Evolutionary conservation across 1,140 invertebrate species (phyloP).

Genomic region (Panagrolaimus sp.): DNA sequence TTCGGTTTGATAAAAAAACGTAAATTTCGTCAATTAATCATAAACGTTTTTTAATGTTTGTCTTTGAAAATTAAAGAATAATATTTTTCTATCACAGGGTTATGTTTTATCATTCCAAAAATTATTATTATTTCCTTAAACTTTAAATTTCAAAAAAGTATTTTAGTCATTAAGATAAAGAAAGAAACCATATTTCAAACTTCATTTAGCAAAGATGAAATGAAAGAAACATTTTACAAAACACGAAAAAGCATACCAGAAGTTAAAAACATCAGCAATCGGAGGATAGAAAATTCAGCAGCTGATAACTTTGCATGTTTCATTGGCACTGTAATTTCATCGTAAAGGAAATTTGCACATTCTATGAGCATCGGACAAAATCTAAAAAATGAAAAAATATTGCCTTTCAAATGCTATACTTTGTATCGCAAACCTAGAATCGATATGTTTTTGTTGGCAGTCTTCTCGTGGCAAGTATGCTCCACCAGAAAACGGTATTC

Average conservation of each 20-base stretch:
- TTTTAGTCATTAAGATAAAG: too few relatives aligned
- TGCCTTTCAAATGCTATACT: constrained; percentile 8
- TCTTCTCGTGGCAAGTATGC: constrained; percentile 13
- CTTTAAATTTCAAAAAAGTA: too few relatives aligned
- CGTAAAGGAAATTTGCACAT: background rate
- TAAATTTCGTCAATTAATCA: too few relatives aligned
- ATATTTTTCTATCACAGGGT: too few relatives aligned
- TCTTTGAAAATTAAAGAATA: too few relatives aligned
- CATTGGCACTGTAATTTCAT: constrained; percentile 9
- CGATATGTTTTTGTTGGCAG: constrained; percentile 14
- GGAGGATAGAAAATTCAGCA: constrained; percentile 11
- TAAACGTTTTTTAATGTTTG: too few relatives aligned
- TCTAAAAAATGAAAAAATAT: background rate
- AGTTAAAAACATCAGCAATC: background rate
- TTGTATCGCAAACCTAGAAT: constrained; percentile 6
- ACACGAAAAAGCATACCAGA: background rate
- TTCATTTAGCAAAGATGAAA: too few relatives aligned
- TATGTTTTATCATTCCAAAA: too few relatives aligned
- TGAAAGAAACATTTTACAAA: too few relatives aligned
- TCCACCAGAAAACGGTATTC: constrained; percentile 17
- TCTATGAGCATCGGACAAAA: background rate
- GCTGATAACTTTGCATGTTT: constrained; percentile 1
- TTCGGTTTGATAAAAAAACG: too few relatives aligned
- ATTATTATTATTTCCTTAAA: too few relatives aligned
- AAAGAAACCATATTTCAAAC: too few relatives aligned